A percentile compares a stretch with the other conserved stretches of the same genome.
Conservation (phyloP, 2,888 invertebrate species). For the Acrocyrtus sp. region DNA sequence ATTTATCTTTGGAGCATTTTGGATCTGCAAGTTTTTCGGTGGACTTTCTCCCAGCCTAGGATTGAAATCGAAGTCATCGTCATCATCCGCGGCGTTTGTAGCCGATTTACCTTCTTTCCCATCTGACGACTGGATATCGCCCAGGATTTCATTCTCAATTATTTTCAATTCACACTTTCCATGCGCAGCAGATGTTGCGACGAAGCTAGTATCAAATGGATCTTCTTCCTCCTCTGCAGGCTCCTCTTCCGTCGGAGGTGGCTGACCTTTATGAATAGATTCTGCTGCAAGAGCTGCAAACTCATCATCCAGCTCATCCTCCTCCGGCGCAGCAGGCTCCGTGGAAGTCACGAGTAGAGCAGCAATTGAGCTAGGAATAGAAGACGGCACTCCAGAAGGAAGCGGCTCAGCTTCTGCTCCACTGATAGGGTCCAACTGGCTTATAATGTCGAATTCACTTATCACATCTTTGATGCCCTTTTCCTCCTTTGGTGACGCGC, state of each 20-base stretch:
- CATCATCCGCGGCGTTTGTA: constrained; percentile 54
- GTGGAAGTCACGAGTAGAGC: constrained; percentile 64
- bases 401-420: constrained; percentile 17
- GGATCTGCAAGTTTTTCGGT: constrained; percentile 45
- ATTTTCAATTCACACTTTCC: constrained; percentile 71
- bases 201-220: constrained; percentile 69
- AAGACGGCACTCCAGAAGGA: constrained; percentile 10
- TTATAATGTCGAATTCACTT: constrained; percentile 61
- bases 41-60: constrained; percentile 62
- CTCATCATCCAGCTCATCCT: constrained; percentile 79
- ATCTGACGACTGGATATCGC: constrained; percentile 64
- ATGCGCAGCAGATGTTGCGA: constrained; percentile 60
- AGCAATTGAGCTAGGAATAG: constrained; percentile 37
- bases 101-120: constrained; percentile 63
- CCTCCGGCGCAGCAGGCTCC: constrained; percentile 64
- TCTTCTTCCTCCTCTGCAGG: constrained; percentile 64
- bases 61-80: constrained; percentile 64
- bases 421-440: constrained; percentile 24
- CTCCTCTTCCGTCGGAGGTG: constrained; percentile 67
- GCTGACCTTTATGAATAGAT: constrained; percentile 73
- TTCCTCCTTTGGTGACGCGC: constrained; percentile 1
- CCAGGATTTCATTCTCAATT: constrained; percentile 70
- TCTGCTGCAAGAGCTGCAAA: constrained; percentile 82
- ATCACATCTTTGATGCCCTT: constrained; percentile 53
- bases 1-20: constrained; percentile 69